Percentiles rank a stretch among this genome's conserved stretches.
phyloP scores from a whole-genome alignment of 2,888 invertebrate species.

The Plebejus melissa region DNA sequence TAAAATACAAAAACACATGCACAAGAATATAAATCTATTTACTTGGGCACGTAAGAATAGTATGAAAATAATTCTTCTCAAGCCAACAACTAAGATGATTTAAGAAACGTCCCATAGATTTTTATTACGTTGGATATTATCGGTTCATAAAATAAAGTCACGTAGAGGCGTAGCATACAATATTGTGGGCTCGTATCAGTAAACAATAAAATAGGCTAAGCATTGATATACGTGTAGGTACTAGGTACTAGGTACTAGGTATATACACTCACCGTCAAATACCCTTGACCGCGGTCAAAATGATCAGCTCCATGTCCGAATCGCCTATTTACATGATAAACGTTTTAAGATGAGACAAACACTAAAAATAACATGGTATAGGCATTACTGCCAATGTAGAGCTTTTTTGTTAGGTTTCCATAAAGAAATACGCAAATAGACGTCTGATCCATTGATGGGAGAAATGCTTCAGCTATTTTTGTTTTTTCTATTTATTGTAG shows the following conservation, averaged over 20 bases:
- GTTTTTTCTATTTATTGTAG: not conserved
- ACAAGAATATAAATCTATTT: no score
- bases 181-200: not conserved
- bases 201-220: constrained; percentile 2
- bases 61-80: no score
- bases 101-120: not conserved
- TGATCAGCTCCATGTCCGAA: constrained; percentile 3
- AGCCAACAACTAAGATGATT: not conserved
- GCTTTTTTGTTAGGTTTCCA: not conserved
- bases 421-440: not conserved
- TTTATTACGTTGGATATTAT: not conserved
- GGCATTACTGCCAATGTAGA: not conserved
- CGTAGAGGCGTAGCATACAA: not conserved
- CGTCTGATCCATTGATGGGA: not conserved
- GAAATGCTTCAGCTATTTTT: not conserved
- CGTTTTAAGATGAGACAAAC: not conserved
- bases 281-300: constrained; percentile 18
- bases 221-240: not conserved
- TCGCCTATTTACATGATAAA: constrained; percentile 17
- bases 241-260: no score
- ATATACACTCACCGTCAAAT: not conserved
- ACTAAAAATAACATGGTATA: not conserved
- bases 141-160: constrained; percentile 1
- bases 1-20: no score
- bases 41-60: no score